Percentiles rank a stretch among this genome's conserved stretches.
These are phyloP conservation scores for Clunio marinus DNA, from an alignment of 2,888 invertebrate genomes.

Conservation along the genomic window DNA sequence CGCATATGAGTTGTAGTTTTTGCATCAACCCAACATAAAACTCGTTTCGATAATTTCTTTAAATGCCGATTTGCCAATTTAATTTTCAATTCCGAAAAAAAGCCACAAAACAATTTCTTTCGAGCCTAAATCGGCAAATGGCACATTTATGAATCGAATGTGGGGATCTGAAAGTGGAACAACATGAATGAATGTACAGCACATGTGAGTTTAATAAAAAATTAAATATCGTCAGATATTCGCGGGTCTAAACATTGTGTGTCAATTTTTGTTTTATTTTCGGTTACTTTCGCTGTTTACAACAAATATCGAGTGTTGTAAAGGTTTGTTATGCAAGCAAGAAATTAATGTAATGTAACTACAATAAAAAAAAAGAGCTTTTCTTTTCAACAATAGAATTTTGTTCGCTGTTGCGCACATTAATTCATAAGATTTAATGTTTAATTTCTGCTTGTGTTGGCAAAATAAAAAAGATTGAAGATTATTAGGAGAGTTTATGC, in stretches of 20 bases:
- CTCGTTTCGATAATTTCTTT: background rate
- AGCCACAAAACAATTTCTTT: background rate
- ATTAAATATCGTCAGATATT: too few species aligned
- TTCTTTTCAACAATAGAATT: too few species aligned
- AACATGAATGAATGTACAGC: background rate
- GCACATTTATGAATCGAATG: background rate
- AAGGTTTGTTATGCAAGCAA: constrained; percentile 24
- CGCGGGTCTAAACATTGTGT: background rate
- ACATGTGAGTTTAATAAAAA: background rate
- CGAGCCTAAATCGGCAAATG: background rate
- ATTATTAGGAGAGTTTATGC: too few species aligned
- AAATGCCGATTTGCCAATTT: constrained; percentile 1
- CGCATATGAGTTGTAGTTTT: background rate
- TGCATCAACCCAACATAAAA: background rate
- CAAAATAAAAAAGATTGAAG: too few species aligned
- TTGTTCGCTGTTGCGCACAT: too few species aligned
- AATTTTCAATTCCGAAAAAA: background rate
- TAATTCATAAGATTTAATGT: too few species aligned
- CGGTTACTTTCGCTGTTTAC: constrained; percentile 31
- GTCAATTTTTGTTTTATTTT: background rate
- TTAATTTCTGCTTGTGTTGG: too few species aligned
- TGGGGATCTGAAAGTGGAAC: background rate
- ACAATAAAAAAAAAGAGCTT: too few species aligned
- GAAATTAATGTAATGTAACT: background rate
- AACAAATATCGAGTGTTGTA: constrained; percentile 10